A percentile compares a stretch with the other conserved stretches of the same genome.
These are phyloP conservation scores for Gila robusta DNA, from an alignment of 2,797 vertebrate genomes.

Conservation along the genomic window DNA sequence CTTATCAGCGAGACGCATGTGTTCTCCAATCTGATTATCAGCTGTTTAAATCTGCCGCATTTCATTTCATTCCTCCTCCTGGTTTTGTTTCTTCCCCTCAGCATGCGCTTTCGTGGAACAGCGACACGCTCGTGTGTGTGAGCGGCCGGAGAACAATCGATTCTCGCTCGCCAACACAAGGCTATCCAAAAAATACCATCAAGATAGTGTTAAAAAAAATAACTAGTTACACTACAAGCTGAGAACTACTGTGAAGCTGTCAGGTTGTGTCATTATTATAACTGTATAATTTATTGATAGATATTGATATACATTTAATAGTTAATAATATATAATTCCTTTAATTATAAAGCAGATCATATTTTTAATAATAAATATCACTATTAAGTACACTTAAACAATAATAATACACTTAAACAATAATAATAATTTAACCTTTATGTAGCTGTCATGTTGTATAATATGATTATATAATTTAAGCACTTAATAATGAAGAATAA, in stretches of 20 bases:
- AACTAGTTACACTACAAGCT: background rate
- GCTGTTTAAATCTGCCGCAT: constrained; percentile 70
- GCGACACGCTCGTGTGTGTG: constrained; percentile 53
- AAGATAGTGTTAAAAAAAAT: background rate
- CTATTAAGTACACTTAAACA: background rate
- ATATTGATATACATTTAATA: background rate
- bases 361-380: background rate
- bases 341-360: too few species aligned
- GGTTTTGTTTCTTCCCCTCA: constrained; percentile 18
- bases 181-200: constrained; percentile 58
- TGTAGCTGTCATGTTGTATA: background rate
- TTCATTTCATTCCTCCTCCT: constrained; percentile 31
- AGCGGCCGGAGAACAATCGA: constrained; percentile 16
- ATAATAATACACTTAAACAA: too few species aligned
- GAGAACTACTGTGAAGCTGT: background rate
- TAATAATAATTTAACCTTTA: too few species aligned
- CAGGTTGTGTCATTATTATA: background rate
- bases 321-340: background rate
- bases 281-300: too few species aligned
- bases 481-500: too few species aligned
- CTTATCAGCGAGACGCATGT: constrained; percentile 74
- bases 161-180: background rate
- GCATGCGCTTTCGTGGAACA: constrained; percentile 64
- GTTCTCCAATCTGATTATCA: constrained; percentile 76
- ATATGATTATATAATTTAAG: too few species aligned